phyloP scores from a whole-genome alignment of 2,113 vertebrate genomes.

The Fregetta grallaria region DNA sequence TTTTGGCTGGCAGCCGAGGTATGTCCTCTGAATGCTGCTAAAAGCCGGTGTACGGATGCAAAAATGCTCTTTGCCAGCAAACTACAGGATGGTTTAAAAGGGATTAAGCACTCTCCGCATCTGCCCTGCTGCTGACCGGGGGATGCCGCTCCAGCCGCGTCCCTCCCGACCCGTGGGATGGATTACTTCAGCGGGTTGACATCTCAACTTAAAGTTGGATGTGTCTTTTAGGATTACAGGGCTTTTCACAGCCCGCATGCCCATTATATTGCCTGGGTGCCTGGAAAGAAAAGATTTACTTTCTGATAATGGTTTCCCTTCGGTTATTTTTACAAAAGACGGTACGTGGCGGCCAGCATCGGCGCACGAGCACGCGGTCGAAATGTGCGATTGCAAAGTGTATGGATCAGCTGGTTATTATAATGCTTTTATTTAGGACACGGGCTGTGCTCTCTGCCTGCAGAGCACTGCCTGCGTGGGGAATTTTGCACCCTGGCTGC shows the following conservation, averaged over 20 bases:
- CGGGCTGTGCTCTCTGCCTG: background rate
- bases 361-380: fast-evolving
- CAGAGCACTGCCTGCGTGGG: fast-evolving
- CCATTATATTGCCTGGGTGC: constrained; percentile 21
- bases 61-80: background rate
- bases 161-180: background rate
- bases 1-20: background rate
- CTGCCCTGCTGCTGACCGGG: background rate
- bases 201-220: background rate
- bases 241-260: background rate
- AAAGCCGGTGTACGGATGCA: background rate
- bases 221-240: constrained; percentile 16
- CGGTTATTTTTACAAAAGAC: background rate
- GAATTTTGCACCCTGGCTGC: background rate
- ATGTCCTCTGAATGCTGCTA: background rate
- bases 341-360: fast-evolving
- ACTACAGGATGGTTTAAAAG: background rate
- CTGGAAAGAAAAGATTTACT: background rate
- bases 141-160: background rate
- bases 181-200: background rate
- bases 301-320: background rate
- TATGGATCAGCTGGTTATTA: background rate
- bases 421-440: background rate
- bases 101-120: background rate
- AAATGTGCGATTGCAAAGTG: background rate